Base-by-base conservation (phyloP, 2,113 vertebrate genomes). In the Theristicus caerulescens region DNA sequence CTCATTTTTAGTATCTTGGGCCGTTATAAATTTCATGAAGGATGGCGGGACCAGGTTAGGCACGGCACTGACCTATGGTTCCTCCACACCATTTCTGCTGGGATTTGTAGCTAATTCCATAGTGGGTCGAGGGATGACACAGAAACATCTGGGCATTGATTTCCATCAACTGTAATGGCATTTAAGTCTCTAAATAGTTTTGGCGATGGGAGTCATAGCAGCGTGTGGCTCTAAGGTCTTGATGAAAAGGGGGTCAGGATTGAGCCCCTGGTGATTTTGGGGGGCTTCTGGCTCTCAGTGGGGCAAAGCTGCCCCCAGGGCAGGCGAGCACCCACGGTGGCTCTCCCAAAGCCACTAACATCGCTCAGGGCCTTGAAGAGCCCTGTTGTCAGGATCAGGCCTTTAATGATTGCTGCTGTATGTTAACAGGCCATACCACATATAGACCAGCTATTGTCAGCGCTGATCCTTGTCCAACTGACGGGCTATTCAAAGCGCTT, bases 391-490 rank as follows among this genome's bases (percentile, higher is more conserved):
- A 57, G 66, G 86, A 76, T 85, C 13, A 70, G 93, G 78, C 87
- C 92, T 96, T 87, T 47, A 82, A 59, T n/a, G 89, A 64, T 42
- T 5, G 70, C 91, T 61, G 81, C 90, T 87, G 71, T 78, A 82
- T 72, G 91, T 84, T 93, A 91, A 94, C 91, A 91, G 95, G 94
- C 94, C 86, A 79, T 95, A 95, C 84, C 89, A 42, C 87, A 22
- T 96, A 94, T 90, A 96, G 94, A 58, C 92, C 10, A 1, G 88
- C 96, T 93, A 94, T 95, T 96, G 95, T 96, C 94, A 62, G 94
- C 29, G 7, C 94, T 95, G 95, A 94, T 95, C 94, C 95, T 90
- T 90, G 92, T 95, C 95, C 91, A 95, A 81, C 92, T 91, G 93
- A 86, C 52, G 86, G 86, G 91, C 93, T 93, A 96, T 96, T 95